phyloP scores from a whole-genome alignment of 2,797 vertebrate genomes.

The Nannoperca obscura region DNA sequence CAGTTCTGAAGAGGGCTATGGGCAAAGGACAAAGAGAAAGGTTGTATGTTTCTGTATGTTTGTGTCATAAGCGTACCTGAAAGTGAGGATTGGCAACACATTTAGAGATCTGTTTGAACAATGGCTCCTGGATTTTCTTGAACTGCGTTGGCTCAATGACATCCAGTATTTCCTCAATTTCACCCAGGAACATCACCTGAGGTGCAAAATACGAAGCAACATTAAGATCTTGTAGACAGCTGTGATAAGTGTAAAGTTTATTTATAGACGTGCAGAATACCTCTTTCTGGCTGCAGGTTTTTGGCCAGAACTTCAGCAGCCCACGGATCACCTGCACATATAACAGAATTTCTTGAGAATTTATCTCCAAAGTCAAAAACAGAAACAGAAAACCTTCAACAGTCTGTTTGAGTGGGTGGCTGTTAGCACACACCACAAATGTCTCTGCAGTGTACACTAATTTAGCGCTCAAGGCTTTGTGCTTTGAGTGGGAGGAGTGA shows the following conservation, averaged over 20 bases:
- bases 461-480: constrained; percentile 48
- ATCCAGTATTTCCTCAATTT: constrained; percentile 98
- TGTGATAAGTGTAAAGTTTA: no score
- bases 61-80: constrained; percentile 87
- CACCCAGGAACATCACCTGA: constrained; percentile 98
- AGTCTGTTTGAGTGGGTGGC: constrained; percentile 48
- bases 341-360: constrained; percentile 34
- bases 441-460: constrained; percentile 54
- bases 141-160: constrained; percentile 98
- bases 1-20: not conserved
- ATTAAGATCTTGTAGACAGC: not conserved
- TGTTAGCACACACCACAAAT: constrained; percentile 31
- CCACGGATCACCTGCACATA: constrained; percentile 94
- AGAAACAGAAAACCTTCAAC: not conserved
- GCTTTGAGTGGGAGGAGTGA: constrained; percentile 56
- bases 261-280: constrained; percentile 69
- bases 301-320: constrained; percentile 98
- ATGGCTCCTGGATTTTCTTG: constrained; percentile 96
- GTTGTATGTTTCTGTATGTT: not conserved
- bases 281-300: constrained; percentile 99
- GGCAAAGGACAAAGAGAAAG: not conserved
- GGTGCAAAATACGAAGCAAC: not conserved
- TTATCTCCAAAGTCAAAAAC: not conserved
- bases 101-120: constrained; percentile 97
- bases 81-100: constrained; percentile 98